These are phyloP conservation scores for Trichogramma dendrolimi DNA, from an alignment of 2,888 invertebrate genomes.

Conservation along the genomic window DNA sequence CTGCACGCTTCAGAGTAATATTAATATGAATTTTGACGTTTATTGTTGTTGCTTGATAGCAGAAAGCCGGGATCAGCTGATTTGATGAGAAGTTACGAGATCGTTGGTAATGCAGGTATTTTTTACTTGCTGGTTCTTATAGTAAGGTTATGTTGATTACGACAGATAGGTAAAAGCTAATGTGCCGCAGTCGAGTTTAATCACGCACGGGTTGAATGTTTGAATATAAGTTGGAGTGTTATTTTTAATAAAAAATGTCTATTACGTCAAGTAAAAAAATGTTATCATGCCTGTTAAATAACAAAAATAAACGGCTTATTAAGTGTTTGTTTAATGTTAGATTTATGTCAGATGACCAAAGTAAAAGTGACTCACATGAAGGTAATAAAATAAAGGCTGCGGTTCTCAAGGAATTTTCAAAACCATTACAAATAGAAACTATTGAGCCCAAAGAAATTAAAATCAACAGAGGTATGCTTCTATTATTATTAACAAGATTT, in stretches of 20 bases:
- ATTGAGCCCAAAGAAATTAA: conserved; percentile 49
- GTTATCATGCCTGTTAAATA: conserved; percentile 26
- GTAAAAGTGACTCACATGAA: conserved; percentile 17
- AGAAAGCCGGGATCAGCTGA: too few species aligned
- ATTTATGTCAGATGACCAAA: conserved; percentile 22
- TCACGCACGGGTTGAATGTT: too few species aligned
- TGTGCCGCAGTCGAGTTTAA: too few species aligned
- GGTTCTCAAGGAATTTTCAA: conserved; percentile 53
- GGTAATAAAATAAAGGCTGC: conserved; percentile 51
- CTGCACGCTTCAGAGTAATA: too few species aligned
- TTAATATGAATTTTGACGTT: too few species aligned
- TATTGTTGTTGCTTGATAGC: too few species aligned
- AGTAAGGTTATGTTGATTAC: too few species aligned
- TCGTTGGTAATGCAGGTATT: too few species aligned
- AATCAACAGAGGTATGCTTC: conserved; percentile 51
- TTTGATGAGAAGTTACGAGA: too few species aligned
- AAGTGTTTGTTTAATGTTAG: conserved; percentile 21
- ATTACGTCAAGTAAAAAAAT: conserved; percentile 25
- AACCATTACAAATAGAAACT: conserved; percentile 56
- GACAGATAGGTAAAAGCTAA: too few species aligned
- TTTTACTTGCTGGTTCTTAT: too few species aligned
- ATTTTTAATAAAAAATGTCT: conserved; percentile 30
- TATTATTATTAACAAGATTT: not conserved
- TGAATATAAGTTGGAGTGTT: too few species aligned
- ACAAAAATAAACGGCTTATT: conserved; percentile 22